A percentile compares a stretch with the other conserved stretches of the same genome.
Evolutionary conservation across 2,113 vertebrate genomes (phyloP).

Genomic region (Riparia riparia): DNA sequence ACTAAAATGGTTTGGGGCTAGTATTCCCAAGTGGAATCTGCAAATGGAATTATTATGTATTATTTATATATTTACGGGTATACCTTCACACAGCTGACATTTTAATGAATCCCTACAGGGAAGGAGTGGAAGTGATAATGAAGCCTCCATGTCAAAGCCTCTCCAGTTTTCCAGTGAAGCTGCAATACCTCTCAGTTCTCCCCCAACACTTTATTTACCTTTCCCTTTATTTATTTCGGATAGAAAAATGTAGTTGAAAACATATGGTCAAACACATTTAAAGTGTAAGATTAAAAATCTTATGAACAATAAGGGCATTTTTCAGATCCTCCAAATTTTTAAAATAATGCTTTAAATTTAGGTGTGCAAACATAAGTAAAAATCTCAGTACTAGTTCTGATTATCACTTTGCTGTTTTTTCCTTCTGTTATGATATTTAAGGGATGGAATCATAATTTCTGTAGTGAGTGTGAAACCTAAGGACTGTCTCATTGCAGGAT

Average conservation of each 20-base stretch:
- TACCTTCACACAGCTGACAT: conserved; percentile 59
- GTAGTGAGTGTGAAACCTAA: neutral
- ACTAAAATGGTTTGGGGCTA: conserved; percentile 41
- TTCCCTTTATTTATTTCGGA: neutral
- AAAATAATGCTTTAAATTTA: neutral
- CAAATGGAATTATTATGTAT: conserved; percentile 65
- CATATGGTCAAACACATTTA: conserved; percentile 26
- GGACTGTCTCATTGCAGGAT: neutral
- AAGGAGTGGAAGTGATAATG: conserved; percentile 61
- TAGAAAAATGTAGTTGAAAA: neutral
- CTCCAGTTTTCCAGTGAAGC: conserved; percentile 18
- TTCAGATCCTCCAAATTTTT: neutral
- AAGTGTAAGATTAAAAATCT: conserved; percentile 45
- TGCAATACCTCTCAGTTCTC: neutral
- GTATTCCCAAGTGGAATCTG: conserved; percentile 51
- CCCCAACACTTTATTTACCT: neutral
- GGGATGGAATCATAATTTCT: neutral
- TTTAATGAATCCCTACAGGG: conserved; percentile 76
- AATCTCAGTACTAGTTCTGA: neutral
- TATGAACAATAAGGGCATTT: conserved; percentile 11
- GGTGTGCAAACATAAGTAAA: neutral
- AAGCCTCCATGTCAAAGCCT: conserved; percentile 62
- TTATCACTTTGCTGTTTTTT: neutral
- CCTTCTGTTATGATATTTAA: neutral
- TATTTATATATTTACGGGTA: conserved; percentile 66